Evolutionary conservation across 2,888 invertebrate genomes (phyloP).

Genomic region (Epinotia nisella): DNA sequence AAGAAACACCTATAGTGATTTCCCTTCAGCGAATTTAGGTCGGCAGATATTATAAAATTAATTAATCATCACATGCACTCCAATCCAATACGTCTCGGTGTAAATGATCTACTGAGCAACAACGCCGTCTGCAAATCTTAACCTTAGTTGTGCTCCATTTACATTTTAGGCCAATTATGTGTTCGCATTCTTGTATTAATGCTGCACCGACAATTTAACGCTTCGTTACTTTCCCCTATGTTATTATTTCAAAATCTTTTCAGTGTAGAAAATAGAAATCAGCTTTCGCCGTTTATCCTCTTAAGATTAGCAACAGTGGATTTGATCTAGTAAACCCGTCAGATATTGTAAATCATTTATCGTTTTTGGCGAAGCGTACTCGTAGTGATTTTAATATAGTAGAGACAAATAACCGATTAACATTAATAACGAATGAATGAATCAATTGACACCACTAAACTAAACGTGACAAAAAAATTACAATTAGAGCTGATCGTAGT

Average conservation of each 20-base stretch:
- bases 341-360: background rate
- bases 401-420: background rate
- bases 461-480: no score
- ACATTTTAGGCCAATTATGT: conserved; percentile 44
- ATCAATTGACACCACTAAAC: background rate
- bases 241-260: conserved; percentile 44
- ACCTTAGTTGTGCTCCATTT: conserved; percentile 44
- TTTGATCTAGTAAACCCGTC: background rate
- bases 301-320: conserved; percentile 12
- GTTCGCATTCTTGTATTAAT: conserved; percentile 44
- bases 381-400: no score
- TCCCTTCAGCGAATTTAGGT: conserved; percentile 5
- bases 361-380: background rate
- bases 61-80: conserved; percentile 11
- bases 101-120: conserved; percentile 17
- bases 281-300: conserved; percentile 24
- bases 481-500: background rate
- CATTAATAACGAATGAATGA: background rate
- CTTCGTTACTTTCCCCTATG: conserved; percentile 40
- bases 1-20: background rate
- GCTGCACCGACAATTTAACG: conserved; percentile 41
- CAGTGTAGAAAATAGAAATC: conserved; percentile 32
- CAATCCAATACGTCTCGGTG: conserved; percentile 11
- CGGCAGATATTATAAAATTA: conserved; percentile 1
- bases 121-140: conserved; percentile 38